A percentile compares a stretch with the other conserved stretches of the same genome.
Conservation (phyloP, 2,888 invertebrate species). For the Ochropleura plecta region DNA sequence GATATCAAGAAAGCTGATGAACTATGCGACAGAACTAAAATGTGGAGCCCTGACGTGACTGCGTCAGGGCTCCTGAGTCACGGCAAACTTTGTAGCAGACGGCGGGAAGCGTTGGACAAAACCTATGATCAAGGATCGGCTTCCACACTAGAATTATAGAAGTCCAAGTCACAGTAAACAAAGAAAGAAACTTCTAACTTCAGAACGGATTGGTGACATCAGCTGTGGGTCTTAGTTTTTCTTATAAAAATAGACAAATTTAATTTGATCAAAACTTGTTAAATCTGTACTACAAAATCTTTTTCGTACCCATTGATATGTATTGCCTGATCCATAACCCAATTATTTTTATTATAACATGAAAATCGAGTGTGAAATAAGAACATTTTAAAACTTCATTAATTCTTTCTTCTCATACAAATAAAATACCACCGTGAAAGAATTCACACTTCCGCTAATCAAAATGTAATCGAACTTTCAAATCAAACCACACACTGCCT, state of each 20-base stretch:
- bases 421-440: conserved; percentile 51
- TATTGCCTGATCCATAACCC: not conserved
- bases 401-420: conserved; percentile 28
- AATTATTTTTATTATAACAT: not conserved
- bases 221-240: not conserved
- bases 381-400: not conserved
- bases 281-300: not conserved
- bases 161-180: too few species aligned
- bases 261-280: not conserved
- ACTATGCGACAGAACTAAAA: too few species aligned
- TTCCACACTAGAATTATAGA: too few species aligned
- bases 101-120: too few species aligned
- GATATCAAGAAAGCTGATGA: too few species aligned
- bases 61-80: too few species aligned
- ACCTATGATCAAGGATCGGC: too few species aligned
- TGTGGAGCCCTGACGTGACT: too few species aligned
- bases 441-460: conserved; percentile 57
- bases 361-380: conserved; percentile 30
- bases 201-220: not conserved
- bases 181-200: not conserved
- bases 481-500: conserved; percentile 33
- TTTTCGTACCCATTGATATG: not conserved
- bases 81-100: too few species aligned
- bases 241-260: not conserved
- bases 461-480: conserved; percentile 54